phyloP scores from a whole-genome alignment of 2,113 vertebrate genomes.

The Phoenicopterus ruber region DNA sequence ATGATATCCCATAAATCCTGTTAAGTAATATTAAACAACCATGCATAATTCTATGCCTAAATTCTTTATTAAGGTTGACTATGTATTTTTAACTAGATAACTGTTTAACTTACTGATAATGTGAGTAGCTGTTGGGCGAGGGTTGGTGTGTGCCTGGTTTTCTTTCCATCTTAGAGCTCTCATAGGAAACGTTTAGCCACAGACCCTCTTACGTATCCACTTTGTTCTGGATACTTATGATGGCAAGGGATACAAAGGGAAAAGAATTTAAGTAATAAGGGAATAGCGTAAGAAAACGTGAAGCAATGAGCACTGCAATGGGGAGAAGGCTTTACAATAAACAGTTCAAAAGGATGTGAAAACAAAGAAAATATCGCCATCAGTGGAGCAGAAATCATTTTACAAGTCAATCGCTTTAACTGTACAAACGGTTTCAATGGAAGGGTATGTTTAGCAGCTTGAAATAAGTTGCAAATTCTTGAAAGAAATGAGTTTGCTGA shows the following conservation, averaged over 20 bases:
- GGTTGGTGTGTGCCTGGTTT: neutral
- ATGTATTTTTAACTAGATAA: neutral
- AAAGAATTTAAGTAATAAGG: neutral
- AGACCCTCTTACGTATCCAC: neutral
- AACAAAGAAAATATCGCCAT: neutral
- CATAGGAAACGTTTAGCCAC: rapidly evolving
- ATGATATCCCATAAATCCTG: neutral
- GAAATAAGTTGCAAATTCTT: neutral
- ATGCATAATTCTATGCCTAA: neutral
- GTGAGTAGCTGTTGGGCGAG: neutral
- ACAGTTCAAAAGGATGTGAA: neutral
- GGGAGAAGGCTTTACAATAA: neutral
- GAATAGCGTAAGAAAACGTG: neutral
- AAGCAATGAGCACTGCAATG: neutral
- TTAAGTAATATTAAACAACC: neutral
- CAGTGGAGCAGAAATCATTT: neutral
- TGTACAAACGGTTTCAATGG: neutral
- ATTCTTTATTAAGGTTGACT: neutral
- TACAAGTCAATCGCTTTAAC: neutral
- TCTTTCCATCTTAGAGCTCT: neutral
- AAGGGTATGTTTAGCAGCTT: neutral
- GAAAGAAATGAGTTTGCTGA: neutral
- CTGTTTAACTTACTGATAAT: neutral
- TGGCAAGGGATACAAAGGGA: neutral
- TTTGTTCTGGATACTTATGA: neutral